phyloP scores from a whole-genome alignment of 2,888 invertebrate species.

The Stenichneumon culpator region DNA sequence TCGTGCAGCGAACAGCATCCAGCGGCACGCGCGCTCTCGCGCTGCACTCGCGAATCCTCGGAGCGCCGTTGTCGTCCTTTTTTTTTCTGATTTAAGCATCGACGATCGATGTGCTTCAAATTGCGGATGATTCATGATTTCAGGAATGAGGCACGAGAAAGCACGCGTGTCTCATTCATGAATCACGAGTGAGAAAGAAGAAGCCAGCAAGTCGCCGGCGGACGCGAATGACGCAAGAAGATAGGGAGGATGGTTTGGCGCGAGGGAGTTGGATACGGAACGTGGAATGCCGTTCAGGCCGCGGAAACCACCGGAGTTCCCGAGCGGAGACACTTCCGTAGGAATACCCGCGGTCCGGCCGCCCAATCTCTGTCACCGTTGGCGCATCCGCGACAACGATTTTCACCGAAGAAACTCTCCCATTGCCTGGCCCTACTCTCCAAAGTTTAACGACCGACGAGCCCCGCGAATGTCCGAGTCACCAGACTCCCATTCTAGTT shows the following conservation, averaged over 20 bases:
- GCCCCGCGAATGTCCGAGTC: conserved; percentile 53
- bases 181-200: neutral
- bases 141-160: neutral
- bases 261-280: neutral
- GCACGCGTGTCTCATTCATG: neutral
- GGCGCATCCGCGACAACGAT: conserved; percentile 25
- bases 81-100: neutral
- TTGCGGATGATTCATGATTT: neutral
- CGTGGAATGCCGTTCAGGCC: conserved; percentile 51
- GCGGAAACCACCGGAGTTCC: conserved; percentile 28
- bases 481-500: conserved; percentile 47
- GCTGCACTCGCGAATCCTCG: neutral
- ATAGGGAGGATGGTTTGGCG: neutral
- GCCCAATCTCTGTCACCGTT: conserved; percentile 12
- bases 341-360: conserved; percentile 44
- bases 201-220: neutral
- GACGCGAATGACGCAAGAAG: neutral
- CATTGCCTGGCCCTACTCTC: conserved; percentile 21
- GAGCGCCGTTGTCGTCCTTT: neutral
- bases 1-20: conserved; percentile 24
- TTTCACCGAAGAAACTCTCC: conserved; percentile 46
- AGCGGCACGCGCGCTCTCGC: neutral
- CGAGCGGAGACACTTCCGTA: conserved; percentile 41
- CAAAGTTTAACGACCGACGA: conserved; percentile 58
- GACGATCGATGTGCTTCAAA: neutral